Conservation (phyloP, 2,797 vertebrate species). For the Acridotheres tristis region DNA sequence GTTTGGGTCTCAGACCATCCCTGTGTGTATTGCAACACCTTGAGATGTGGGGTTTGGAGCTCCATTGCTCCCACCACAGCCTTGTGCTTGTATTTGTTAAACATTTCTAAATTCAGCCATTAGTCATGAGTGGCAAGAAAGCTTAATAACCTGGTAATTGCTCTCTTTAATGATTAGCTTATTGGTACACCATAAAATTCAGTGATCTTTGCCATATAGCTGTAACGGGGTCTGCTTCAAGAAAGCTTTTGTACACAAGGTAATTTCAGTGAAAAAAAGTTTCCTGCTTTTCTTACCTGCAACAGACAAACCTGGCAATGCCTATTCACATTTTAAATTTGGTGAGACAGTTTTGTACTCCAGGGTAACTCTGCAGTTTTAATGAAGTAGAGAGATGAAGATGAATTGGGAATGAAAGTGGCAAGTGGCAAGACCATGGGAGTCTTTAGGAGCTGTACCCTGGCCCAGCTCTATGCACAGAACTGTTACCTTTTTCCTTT, state of each 20-base stretch:
- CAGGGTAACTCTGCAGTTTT: neutral
- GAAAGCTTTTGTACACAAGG: neutral
- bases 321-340: neutral
- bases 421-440: neutral
- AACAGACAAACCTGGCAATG: neutral
- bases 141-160: neutral
- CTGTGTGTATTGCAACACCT: neutral
- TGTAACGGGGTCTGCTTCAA: neutral
- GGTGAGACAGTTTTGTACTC: neutral
- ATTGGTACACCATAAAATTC: neutral
- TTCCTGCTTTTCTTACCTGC: neutral
- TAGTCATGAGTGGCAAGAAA: neutral
- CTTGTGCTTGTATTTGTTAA: neutral
- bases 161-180: neutral
- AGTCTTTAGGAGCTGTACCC: neutral
- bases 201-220: neutral
- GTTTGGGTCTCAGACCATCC: neutral
- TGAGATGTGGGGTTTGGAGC: neutral
- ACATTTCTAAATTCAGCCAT: neutral
- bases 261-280: neutral
- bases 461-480: neutral
- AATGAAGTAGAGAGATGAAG: neutral
- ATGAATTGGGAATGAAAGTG: neutral
- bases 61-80: neutral
- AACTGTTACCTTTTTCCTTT: neutral